Base-by-base conservation (phyloP, 92 coral and sea anemone species). In the Diadumene lineata region DNA sequence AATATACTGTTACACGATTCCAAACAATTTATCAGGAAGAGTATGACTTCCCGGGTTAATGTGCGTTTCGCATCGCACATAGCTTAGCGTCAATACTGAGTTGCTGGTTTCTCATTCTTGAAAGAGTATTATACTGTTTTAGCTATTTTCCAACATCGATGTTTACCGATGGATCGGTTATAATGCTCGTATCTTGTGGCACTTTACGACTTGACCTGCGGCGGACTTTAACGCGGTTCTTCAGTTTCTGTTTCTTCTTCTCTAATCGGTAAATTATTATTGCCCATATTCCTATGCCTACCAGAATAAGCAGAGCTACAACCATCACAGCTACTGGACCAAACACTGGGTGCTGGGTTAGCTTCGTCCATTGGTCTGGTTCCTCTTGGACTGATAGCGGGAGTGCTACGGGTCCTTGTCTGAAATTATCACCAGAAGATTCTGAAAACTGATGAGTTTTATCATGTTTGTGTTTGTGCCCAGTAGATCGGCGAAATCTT, bases 131-230 rank as follows among this genome's bases (percentile, higher is more conserved):
- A n/a, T n/a, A n/a, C 2, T 51, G 19, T 53, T 15, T 3, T 72
- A 16, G 28, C 64, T 56, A 71, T 24, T 43, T 19, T 38, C 68
- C 61, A 29, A 81, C 69, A 44, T 81, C 86, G 55, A 74, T 53
- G 17, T 27, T 65, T 1, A 81, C 62, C 16, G 74, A n/a, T 7
- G 81, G 76, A 30, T 81, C 86, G 28, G 33, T 56, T 32, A 81
- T 81, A 18, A 63, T 64, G 46, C 86, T 81, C 6, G 48, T 73
- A 28, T 34, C 76, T 25, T 30, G 26, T 0, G 58, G 34, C 10
- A 38, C 26, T 18, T 62, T 21, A 10, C 63, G 23, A 44, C 68
- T 21, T 11, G 73, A 50, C 44, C 51, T 33, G 30, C 53, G n/a
- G n/a, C n/a, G 69, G 48, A 81, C 75, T 18, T 23, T 74, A 11